Evolutionary conservation across 2,888 invertebrate species (phyloP), one percentile per base, ranked within the genome.

Genomic region (Clunio marinus): DNA sequence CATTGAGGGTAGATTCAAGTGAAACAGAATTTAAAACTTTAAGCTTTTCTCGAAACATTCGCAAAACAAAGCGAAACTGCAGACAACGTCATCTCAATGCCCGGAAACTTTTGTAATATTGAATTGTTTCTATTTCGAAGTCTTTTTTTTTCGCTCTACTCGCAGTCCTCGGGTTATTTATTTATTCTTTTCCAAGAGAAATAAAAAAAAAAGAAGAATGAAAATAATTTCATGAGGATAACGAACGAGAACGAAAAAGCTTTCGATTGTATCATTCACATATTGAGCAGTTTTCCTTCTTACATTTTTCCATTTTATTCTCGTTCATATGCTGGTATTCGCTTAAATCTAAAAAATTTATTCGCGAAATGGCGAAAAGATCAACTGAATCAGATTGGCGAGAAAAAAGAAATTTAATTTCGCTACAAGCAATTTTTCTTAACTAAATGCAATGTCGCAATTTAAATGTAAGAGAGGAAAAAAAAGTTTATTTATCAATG

Each of bases 41-140:
- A 15, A 41, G 51, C 22, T 32, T 4, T 7, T 51, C 22, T 51
- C 51, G n/a, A n/a, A n/a, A n/a, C n/a, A n/a, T n/a, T n/a, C n/a
- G n/a, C n/a, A n/a, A n/a, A n/a, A n/a, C n/a, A n/a, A n/a, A n/a
- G n/a, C n/a, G n/a, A n/a, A n/a, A 32, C 4, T 32, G 32, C 32
- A 32, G 32, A 4, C 32, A 32, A 32, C 32, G 32, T 4, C 32
- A 32, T 32, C 5, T 32, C 5, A 7, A 10, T 7, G 32, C 4
- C 32, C 13, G 35, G 35, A 32, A 51, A 51, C 22, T 57, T 32
- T 25, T 2, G 57, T n/a, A 27, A 57, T 57, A 57, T 57, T 57
- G 57, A 57, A 57, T 57, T 57, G 57, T 27, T 57, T 57, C 57
- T 27, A 57, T 25, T 22, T 57, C 51, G 51, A 17, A 22, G 22